Evolutionary conservation across 2,888 invertebrate genomes (phyloP).

Genomic region (Ctena decussata): DNA sequence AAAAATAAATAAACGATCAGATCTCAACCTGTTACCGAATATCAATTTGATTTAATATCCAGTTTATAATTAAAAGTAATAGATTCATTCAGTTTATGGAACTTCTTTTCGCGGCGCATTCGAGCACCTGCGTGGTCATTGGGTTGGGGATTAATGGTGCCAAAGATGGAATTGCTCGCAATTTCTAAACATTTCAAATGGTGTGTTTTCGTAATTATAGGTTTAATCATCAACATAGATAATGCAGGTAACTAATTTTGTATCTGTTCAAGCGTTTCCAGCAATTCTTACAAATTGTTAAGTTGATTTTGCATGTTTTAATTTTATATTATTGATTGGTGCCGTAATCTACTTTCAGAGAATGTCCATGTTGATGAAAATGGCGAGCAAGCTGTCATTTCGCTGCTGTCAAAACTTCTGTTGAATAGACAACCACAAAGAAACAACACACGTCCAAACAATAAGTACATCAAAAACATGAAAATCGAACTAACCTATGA

Average conservation of each 20-base stretch:
- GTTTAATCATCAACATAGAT: constrained; percentile 1
- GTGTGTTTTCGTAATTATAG: background rate
- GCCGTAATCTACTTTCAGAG: background rate
- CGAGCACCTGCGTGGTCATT: constrained; percentile 2
- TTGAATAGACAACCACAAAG: constrained; percentile 1
- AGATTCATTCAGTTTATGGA: background rate
- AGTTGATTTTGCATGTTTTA: background rate
- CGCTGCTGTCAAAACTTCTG: constrained; percentile 26
- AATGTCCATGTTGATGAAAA: background rate
- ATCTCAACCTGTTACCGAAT: too few relatives aligned
- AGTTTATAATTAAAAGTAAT: too few relatives aligned
- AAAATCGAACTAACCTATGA: constrained; percentile 25
- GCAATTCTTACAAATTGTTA: background rate
- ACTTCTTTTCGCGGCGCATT: background rate
- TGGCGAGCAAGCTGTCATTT: constrained; percentile 19
- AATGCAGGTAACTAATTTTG: background rate
- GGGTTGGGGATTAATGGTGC: background rate
- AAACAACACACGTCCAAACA: background rate
- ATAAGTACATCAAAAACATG: background rate
- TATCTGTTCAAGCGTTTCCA: background rate
- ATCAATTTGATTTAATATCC: too few relatives aligned
- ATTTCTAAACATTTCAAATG: background rate
- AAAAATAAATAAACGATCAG: too few relatives aligned
- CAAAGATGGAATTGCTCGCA: constrained; percentile 2
- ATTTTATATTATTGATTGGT: background rate